Percentiles rank a stretch among this genome's conserved stretches.
phyloP scores from a whole-genome alignment of 2,888 invertebrate genomes.

The Doris montereyensis region DNA sequence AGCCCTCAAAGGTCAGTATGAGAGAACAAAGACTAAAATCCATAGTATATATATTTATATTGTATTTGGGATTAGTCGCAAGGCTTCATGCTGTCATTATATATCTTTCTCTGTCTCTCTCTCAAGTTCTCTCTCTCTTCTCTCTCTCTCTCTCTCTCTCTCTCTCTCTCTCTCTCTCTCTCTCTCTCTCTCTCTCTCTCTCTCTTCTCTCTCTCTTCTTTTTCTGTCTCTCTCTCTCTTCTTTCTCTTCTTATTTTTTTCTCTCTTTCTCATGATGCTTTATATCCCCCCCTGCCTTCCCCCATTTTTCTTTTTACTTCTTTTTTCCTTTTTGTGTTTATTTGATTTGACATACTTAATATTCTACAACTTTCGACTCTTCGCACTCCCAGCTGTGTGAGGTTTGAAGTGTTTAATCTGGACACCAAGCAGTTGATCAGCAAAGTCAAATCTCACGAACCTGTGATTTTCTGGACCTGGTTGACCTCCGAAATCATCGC shows the following conservation, averaged over 20 bases:
- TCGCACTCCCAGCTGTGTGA: constrained; percentile 57
- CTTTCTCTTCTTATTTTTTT: neutral
- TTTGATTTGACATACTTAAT: neutral
- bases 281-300: neutral
- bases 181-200: constrained; percentile 1
- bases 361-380: neutral
- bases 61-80: no score
- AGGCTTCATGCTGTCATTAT: no score
- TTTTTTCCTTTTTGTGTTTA: no score
- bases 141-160: no score
- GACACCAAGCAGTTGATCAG: constrained; percentile 65
- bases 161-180: neutral
- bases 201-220: neutral
- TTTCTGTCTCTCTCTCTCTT: neutral
- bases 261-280: neutral
- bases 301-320: neutral
- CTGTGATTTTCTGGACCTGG: constrained; percentile 72
- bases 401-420: constrained; percentile 69
- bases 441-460: constrained; percentile 62
- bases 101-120: no score
- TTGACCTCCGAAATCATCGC: constrained; percentile 67
- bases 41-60: no score
- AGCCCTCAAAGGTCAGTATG: constrained; percentile 71
- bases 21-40: no score
- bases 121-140: no score